phyloP scores from a whole-genome alignment of 2,797 vertebrate genomes.

The Corythornis leucogaster region DNA sequence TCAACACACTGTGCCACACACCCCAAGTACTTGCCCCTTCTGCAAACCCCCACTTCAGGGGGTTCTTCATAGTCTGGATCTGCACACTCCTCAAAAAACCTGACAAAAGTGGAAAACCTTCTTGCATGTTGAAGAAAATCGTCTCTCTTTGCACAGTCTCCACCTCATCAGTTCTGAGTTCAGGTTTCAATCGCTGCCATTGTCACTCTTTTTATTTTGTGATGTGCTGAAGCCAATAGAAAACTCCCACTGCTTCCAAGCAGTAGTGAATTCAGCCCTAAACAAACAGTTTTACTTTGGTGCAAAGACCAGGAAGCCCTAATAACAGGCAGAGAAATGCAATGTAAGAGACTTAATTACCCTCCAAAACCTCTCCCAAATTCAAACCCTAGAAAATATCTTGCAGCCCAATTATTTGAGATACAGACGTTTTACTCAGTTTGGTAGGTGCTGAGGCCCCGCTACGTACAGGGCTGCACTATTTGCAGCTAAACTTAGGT shows the following conservation, averaged over 20 bases:
- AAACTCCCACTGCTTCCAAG: background rate
- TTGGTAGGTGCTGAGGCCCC: background rate
- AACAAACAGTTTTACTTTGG: background rate
- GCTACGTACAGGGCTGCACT: background rate
- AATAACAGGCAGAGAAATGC: background rate
- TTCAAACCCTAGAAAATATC: background rate
- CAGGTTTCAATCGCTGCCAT: background rate
- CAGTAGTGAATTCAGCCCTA: background rate
- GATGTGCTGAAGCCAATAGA: background rate
- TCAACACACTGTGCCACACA: accelerated
- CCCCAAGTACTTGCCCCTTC: background rate
- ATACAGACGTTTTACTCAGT: background rate
- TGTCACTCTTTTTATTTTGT: background rate
- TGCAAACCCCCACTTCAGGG: background rate
- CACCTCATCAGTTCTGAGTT: background rate
- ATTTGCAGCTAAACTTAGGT: conserved; percentile 74
- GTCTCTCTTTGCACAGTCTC: background rate
- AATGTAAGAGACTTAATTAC: accelerated
- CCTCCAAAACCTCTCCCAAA: accelerated
- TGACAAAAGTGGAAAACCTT: background rate
- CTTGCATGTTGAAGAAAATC: accelerated
- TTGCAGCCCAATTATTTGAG: background rate
- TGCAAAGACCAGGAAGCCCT: background rate
- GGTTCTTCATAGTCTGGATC: background rate
- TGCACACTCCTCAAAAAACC: background rate